Base-by-base conservation (phyloP, 2,113 vertebrate species). In the Peromyscus leucopus region DNA sequence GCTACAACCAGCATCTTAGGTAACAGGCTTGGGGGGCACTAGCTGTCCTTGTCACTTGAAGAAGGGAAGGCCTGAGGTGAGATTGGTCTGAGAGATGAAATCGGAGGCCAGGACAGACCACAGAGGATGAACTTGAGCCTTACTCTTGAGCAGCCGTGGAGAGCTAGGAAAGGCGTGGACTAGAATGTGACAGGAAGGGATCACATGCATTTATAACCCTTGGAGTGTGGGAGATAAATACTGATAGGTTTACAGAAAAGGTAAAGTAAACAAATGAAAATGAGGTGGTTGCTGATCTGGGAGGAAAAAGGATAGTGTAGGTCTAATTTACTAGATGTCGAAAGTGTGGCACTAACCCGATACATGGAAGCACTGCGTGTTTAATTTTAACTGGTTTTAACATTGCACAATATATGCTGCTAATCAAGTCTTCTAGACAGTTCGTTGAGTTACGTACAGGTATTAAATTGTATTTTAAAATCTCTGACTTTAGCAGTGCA, bases 381-480 rank as follows among this genome's bases (percentile, higher is more conserved):
- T 90, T 91, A 61, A 71, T 91, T 57, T 71, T 57, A 94, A 55
- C 63, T 85, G 59, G 84, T 26, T 78, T 78, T 93, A 33, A 84
- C 42, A 46, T 75, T 75, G 91, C 65, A 36, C 51, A 72, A 0
- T 55, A 21, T 57, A 9, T 28, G 33, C 63, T 91, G 0, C 84
- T 79, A 82, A 61, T 87, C 24, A 89, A 94, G 8, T 48, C 39
- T 96, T 95, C 51, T 22, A 90, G 42, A 88, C 15, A 39, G 7
- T 90, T 93, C 87, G 86, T 93, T 88, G 28, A 74, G 2, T 36
- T n/a, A 78, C 71, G 48, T 51, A 24, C 3, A 21, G 55, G 7
- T 87, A 51, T 95, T 74, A 48, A 42, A 36, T 51, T 84, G 8
- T 67, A 71, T 83, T 93, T 86, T 28, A 21, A 96, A 95, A 76